Percentiles rank a stretch among this genome's conserved stretches.
Evolutionary conservation across 1,140 invertebrate genomes (phyloP).

Genomic region (Bombus cullumanus): DNA sequence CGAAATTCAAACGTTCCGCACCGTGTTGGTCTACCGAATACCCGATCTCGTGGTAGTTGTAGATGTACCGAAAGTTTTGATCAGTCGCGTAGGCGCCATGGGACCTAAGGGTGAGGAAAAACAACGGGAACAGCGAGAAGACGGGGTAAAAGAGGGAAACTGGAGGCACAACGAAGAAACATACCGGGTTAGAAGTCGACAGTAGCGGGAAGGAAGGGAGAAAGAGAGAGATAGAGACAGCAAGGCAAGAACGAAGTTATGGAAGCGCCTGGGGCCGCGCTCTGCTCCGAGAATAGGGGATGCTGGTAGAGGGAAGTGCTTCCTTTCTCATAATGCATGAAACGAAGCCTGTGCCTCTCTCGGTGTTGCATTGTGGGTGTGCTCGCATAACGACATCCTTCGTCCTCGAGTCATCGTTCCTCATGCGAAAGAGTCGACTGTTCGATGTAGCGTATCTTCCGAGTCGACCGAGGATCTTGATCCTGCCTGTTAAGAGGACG

Average conservation of each 20-base stretch:
- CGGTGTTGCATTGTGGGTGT: slow-evolving; percentile 43
- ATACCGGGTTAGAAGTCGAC: not conserved
- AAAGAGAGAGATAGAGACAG: not conserved
- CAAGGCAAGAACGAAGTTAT: slow-evolving; percentile 63
- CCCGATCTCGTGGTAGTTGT: not conserved
- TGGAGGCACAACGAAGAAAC: not conserved
- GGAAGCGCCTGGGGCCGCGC: slow-evolving; percentile 56
- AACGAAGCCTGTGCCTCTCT: slow-evolving; percentile 45
- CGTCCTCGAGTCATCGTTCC: slow-evolving; percentile 34
- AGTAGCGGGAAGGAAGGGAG: too few relatives aligned
- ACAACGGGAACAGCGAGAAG: slow-evolving; percentile 7
- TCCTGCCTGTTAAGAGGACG: not conserved
- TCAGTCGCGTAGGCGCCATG: slow-evolving; percentile 1
- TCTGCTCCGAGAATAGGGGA: slow-evolving; percentile 53
- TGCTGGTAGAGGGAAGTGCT: slow-evolving; percentile 42
- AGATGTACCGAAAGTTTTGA: slow-evolving; percentile 19
- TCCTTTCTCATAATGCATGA: slow-evolving; percentile 60
- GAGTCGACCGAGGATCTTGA: not conserved
- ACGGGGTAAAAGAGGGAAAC: slow-evolving; percentile 19
- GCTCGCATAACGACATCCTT: slow-evolving; percentile 52
- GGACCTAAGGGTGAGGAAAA: not conserved
- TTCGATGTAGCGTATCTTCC: slow-evolving; percentile 1
- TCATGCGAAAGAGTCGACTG: slow-evolving; percentile 20
- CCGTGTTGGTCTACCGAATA: not conserved
- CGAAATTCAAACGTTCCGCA: not conserved